Base-by-base conservation (phyloP, 2,888 invertebrate genomes). In the Dorcus hopei region DNA sequence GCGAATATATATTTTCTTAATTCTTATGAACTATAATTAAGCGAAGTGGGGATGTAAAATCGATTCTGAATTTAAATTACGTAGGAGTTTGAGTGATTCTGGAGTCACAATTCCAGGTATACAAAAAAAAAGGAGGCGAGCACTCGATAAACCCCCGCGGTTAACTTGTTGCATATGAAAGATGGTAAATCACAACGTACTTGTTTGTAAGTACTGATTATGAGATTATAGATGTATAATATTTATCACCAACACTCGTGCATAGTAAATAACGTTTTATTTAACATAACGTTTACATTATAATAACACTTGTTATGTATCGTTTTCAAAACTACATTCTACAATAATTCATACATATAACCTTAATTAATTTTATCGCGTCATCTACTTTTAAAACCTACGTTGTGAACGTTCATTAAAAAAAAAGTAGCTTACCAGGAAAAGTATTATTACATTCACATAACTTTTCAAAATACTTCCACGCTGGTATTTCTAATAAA, bases 151-250 rank as follows among this genome's bases (percentile, higher is more conserved):
- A 60, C 65, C 64, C 68, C 69, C 56, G 68, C 66, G 64, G 68
- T 65, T 67, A 65, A 65, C 64, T 66, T 61, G 64, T 65, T 66
- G 71, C 70, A 66, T 64, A 62, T 52, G 59, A 63, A 70, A 68
- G 64, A 64, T 69, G 70, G 68, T 69, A 70, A 69, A 70, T 71
- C 70, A 70, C 65, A 58, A 50, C 48, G 57, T 57, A 48, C 52
- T 57, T 7, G 50, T 49, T 40, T 49, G 49, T 57, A 60, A 50
- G 60, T 60, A 57, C 60, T 60, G 60, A 57, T 60, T 60, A 60
- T 56, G 53, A 52, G 52, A 59, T 56, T 59, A 52, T 59, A 52
- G 52, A 59, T 59, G 59, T 49, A 55, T 45, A 52, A 50, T 54
- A 54, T 59, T 59, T 59, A 59, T 59, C 59, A 59, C 57, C 47